Conservation (phyloP, 2,888 invertebrate genomes). For the Ormyrus thymus region DNA sequence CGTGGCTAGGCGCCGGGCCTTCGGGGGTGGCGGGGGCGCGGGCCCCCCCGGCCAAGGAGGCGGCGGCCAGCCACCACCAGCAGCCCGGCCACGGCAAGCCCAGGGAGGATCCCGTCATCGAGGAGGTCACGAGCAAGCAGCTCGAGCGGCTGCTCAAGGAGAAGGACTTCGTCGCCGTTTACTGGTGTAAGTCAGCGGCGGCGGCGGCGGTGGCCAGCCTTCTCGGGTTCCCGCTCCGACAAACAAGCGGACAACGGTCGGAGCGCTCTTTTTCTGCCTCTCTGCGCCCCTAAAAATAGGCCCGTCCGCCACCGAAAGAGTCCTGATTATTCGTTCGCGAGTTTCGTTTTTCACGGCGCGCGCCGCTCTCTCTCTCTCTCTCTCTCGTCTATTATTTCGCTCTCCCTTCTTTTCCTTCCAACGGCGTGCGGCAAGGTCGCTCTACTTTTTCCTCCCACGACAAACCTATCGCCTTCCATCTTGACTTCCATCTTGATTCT, state of each 20-base stretch:
- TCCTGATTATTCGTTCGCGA: conserved; percentile 32
- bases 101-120: conserved; percentile 85
- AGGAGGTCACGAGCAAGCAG: conserved; percentile 95
- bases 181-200: conserved; percentile 90
- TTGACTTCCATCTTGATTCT: too few relatives aligned
- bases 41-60: conserved; percentile 13
- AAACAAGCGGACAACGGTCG: neutral
- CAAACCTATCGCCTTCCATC: too few relatives aligned
- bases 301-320: conserved; percentile 30
- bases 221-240: conserved; percentile 32
- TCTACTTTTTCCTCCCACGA: too few relatives aligned
- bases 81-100: conserved; percentile 11
- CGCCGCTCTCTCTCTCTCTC: conserved; percentile 4
- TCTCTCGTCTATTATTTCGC: neutral
- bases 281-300: conserved; percentile 45
- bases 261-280: conserved; percentile 20
- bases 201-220: neutral
- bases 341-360: neutral
- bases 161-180: conserved; percentile 96
- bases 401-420: neutral
- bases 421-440: too few relatives aligned
- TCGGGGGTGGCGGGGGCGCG: conserved; percentile 4
- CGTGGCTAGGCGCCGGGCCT: conserved; percentile 47
- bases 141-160: conserved; percentile 91
- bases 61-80: conserved; percentile 14